Evolutionary conservation across 2,797 vertebrate genomes (phyloP).

Genomic region (Anguilla marmorata): DNA sequence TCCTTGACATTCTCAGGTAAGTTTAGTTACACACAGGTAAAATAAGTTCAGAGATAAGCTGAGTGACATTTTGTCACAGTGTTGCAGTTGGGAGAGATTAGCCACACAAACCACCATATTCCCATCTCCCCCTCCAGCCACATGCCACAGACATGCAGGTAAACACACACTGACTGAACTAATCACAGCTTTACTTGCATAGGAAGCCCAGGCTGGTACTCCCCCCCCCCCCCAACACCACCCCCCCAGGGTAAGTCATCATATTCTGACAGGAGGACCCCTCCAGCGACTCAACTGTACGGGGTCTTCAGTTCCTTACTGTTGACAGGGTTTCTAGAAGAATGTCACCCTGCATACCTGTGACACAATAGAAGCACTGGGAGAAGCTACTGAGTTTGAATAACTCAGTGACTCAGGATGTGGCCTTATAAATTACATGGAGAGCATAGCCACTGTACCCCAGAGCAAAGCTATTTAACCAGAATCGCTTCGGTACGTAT

Average conservation of each 20-base stretch:
- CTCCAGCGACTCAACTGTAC: not conserved
- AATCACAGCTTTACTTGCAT: not conserved
- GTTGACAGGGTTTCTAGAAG: not conserved
- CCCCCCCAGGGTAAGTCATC: not conserved
- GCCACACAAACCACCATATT: not conserved
- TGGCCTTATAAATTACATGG: not conserved
- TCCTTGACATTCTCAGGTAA: not conserved
- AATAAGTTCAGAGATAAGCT: not conserved
- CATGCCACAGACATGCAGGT: not conserved
- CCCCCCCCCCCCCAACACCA: not conserved
- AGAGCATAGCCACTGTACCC: not conserved
- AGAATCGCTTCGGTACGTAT: not conserved
- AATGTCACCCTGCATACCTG: not conserved
- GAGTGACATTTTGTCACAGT: not conserved
- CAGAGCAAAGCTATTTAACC: not conserved
- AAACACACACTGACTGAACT: not conserved
- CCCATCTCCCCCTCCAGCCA: not conserved
- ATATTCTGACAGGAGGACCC: slow-evolving; percentile 7
- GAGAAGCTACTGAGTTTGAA: not conserved
- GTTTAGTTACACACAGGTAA: not conserved
- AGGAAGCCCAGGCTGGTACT: not conserved
- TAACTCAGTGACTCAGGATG: not conserved
- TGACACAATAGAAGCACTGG: not conserved
- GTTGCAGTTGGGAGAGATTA: not conserved
- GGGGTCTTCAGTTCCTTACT: not conserved